phyloP scores from a whole-genome alignment of 2,113 vertebrate species.

The Urocynchramus pylzowi region DNA sequence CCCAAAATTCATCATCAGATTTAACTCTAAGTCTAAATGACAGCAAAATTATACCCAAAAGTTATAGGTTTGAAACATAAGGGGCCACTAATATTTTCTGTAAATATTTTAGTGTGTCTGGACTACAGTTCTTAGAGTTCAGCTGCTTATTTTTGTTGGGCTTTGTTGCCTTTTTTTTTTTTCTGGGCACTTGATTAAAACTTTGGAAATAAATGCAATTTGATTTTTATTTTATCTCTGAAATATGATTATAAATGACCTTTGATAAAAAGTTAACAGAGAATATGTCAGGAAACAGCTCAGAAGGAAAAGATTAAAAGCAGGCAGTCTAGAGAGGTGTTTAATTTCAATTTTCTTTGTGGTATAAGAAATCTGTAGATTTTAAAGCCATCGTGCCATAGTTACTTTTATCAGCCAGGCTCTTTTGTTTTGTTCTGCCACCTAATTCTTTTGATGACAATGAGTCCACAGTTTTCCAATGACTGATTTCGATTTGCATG shows the following conservation, averaged over 20 bases:
- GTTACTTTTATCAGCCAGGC: constrained; percentile 69
- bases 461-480: constrained; percentile 71
- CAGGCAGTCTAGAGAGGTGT: constrained; percentile 61
- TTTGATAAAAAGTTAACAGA: constrained; percentile 62
- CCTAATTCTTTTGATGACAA: constrained; percentile 79
- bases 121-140: neutral
- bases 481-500: constrained; percentile 74
- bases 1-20: too few relatives aligned
- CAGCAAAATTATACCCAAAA: neutral
- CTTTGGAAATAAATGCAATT: constrained; percentile 8
- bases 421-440: constrained; percentile 78
- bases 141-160: neutral
- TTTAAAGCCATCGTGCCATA: constrained; percentile 52
- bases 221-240: constrained; percentile 51
- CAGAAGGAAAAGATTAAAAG: constrained; percentile 62
- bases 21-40: neutral
- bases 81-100: neutral
- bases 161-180: neutral
- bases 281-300: constrained; percentile 51
- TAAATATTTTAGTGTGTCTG: neutral
- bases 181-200: constrained; percentile 28
- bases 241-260: constrained; percentile 64
- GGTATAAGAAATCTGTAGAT: constrained; percentile 46
- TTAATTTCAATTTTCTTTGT: constrained; percentile 60
- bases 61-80: neutral